Conservation (phyloP, 2,113 vertebrate species). For the Anhinga anhinga region DNA sequence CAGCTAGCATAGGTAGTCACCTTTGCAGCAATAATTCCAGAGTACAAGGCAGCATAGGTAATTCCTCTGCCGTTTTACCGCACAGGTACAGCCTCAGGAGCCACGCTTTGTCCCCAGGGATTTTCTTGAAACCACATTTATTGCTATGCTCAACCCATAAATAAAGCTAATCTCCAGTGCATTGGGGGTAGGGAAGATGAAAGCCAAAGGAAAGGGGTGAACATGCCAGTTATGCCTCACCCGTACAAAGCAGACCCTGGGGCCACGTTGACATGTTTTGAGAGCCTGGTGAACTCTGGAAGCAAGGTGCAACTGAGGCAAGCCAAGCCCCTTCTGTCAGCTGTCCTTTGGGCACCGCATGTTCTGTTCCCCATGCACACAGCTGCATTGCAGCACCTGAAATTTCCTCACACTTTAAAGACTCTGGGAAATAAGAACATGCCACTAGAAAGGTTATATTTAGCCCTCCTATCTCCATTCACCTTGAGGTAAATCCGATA, state of each 20-base stretch:
- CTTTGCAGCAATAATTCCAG: neutral
- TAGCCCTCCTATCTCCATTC: neutral
- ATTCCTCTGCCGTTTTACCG: neutral
- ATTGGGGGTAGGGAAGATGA: neutral
- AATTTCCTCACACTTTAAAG: neutral
- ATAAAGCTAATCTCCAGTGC: neutral
- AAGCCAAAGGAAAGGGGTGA: neutral
- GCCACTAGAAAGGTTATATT: neutral
- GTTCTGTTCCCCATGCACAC: neutral
- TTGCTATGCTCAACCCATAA: neutral
- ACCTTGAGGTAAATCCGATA: neutral
- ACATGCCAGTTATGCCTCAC: neutral
- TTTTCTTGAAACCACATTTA: neutral
- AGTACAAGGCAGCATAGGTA: neutral
- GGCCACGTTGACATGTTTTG: neutral
- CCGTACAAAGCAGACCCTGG: neutral
- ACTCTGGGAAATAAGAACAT: neutral
- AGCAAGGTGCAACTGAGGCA: neutral
- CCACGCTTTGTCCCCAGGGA: accelerated
- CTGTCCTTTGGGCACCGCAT: neutral
- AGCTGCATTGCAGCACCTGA: neutral
- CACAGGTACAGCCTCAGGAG: neutral
- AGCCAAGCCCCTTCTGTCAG: neutral
- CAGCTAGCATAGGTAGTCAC: neutral
- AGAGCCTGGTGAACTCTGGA: neutral